Evolutionary conservation across 2,888 invertebrate genomes (phyloP), one percentile per base, ranked within the genome.

Genomic region (Leucozona laternaria): DNA sequence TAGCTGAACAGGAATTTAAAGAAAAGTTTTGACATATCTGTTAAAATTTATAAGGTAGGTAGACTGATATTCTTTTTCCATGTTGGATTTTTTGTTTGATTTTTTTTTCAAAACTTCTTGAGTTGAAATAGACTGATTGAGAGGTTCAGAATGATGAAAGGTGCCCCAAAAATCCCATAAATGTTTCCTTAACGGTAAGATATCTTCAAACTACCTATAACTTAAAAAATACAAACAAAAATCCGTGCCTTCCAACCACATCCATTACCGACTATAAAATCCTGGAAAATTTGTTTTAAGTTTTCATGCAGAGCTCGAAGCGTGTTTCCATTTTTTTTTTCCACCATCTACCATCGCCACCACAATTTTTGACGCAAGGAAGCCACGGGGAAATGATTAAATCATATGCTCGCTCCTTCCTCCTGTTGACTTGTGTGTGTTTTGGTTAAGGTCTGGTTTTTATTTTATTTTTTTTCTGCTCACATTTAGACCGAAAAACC

Each of bases 341-440:
- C 31, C 31, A 31, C 31, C 31, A 31, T 15, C 25, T 50, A 1
- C 1, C 2, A 20, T 34, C 34, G 11, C 8, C 20, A 11, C 50
- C 34, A 22, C 31, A 11, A 37, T 50, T 70, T 60, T 68, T 8
- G 40, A 60, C 50, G 78, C 60, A 53, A 37, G 17, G 58, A 53
- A 50, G 15, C 53, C 68, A 31, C 28, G 43, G 50, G 66, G 28
- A 79, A 79, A 79, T 75, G n/a, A 73, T 79, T 66, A 79, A 79
- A 75, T 75, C 22, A 45, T 55, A 55, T 57, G 17, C 28, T 28
- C 4, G 20, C 43, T 40, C 15, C n/a, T 45, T 13, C 25, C 6
- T 68, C n/a, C 13, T 25, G 50, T 31, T 34, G 37, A 53, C 50
- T 68, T 48, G 53, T 37, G 20, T 20, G 48, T 3, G 2, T 4